These are phyloP conservation scores for Pachymerium ferrugineum DNA, from an alignment of 2,888 invertebrate species.

Conservation along the genomic window DNA sequence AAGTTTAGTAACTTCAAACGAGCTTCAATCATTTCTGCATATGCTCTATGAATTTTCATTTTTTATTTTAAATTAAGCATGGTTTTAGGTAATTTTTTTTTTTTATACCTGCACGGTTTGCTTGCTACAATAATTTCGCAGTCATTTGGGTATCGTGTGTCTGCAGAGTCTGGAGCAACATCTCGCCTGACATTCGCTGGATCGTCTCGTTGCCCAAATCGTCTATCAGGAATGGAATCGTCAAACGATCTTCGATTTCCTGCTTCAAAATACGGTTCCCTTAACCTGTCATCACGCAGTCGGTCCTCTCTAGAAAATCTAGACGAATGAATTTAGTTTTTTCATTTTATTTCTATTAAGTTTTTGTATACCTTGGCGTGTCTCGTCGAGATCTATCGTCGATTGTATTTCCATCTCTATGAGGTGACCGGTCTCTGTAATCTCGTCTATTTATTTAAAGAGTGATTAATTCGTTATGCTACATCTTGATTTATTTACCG, in stretches of 20 bases:
- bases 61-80: no score
- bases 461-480: not conserved
- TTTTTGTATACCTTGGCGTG: not conserved
- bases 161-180: not conserved
- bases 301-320: slow-evolving; percentile 11
- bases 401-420: slow-evolving; percentile 1
- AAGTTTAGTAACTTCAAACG: slow-evolving; percentile 70
- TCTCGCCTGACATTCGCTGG: not conserved
- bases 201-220: slow-evolving; percentile 3
- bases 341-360: not conserved
- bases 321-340: not conserved
- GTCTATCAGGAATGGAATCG: not conserved
- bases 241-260: not conserved
- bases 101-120: slow-evolving; percentile 68
- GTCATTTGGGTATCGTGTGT: slow-evolving; percentile 56
- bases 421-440: slow-evolving; percentile 10
- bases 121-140: slow-evolving; percentile 86
- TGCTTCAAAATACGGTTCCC: not conserved
- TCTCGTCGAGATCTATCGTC: slow-evolving; percentile 5
- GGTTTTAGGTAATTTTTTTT: slow-evolving; percentile 21
- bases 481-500: not conserved
- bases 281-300: not conserved
- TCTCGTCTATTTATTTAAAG: not conserved
- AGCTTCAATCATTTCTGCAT: slow-evolving; percentile 81
- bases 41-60: slow-evolving; percentile 69